Evolutionary conservation across 2,113 vertebrate genomes (phyloP).

Genomic region (Chascanopsetta lugubris): DNA sequence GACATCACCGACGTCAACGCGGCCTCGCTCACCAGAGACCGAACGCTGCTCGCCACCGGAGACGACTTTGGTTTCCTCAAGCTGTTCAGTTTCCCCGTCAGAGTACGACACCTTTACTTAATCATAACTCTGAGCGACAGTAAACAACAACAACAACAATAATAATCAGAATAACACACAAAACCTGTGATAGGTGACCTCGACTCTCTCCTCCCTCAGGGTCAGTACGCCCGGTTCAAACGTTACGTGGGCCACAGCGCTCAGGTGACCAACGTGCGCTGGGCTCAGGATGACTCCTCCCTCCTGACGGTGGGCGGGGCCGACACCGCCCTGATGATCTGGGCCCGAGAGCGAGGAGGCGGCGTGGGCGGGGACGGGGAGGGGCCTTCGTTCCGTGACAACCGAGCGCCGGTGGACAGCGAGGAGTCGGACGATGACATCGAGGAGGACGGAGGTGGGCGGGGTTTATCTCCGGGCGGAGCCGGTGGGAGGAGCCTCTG

Average conservation of each 20-base stretch:
- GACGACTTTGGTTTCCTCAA: constrained; percentile 98
- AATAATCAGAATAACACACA: too few species aligned
- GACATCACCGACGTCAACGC: constrained; percentile 86
- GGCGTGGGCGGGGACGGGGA: constrained; percentile 85
- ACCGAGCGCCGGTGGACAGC: constrained; percentile 84
- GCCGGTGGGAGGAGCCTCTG: background rate
- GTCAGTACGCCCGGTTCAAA: constrained; percentile 91
- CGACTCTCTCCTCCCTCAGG: constrained; percentile 75
- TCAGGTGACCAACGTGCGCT: constrained; percentile 92
- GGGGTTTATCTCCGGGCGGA: background rate
- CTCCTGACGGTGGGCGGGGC: constrained; percentile 93
- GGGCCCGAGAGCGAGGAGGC: constrained; percentile 86
- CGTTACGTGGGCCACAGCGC: constrained; percentile 95
- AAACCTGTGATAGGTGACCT: too few species aligned
- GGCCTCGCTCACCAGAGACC: constrained; percentile 89
- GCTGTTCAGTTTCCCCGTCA: constrained; percentile 91
- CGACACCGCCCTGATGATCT: constrained; percentile 95
- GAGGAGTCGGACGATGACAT: constrained; percentile 95
- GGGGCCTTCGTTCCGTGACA: constrained; percentile 43
- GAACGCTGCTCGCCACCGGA: constrained; percentile 88
- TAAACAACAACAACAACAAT: too few species aligned
- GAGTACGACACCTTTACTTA: constrained; percentile 77
- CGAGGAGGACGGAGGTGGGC: constrained; percentile 93
- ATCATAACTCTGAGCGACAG: background rate
- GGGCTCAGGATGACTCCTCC: constrained; percentile 91